Evolutionary conservation across 2,113 vertebrate species (phyloP).

Genomic region (Brienomyrus longianalis): DNA sequence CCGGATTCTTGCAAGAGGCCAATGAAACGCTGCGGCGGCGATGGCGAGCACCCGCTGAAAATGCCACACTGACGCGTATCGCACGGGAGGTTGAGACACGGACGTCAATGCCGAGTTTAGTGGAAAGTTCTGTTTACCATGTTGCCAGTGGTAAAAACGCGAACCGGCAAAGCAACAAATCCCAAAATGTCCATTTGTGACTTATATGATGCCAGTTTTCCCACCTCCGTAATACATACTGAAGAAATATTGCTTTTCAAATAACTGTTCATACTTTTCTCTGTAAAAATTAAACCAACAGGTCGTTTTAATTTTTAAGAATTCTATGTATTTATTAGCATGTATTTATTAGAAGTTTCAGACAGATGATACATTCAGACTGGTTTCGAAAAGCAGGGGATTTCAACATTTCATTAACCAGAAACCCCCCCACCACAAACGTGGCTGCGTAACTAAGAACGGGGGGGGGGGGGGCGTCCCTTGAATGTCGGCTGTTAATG

Average conservation of each 20-base stretch:
- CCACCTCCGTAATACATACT: neutral
- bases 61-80: neutral
- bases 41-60: neutral
- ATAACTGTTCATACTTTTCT: neutral
- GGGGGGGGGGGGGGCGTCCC: neutral
- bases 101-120: neutral
- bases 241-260: neutral
- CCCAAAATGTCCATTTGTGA: neutral
- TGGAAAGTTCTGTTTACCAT: neutral
- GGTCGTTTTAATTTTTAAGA: neutral
- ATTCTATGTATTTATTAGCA: neutral
- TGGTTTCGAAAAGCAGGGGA: neutral
- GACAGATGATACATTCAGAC: neutral
- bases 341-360: neutral
- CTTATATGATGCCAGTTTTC: neutral
- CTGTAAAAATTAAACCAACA: neutral
- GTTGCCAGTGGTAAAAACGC: neutral
- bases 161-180: neutral
- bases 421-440: neutral
- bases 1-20: neutral
- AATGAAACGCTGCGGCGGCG: neutral
- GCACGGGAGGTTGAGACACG: neutral
- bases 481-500: no score
- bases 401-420: neutral
- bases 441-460: neutral